Evolutionary conservation across 2,888 invertebrate genomes (phyloP), one percentile per base, ranked within the genome.

Genomic region (Helleia helle): DNA sequence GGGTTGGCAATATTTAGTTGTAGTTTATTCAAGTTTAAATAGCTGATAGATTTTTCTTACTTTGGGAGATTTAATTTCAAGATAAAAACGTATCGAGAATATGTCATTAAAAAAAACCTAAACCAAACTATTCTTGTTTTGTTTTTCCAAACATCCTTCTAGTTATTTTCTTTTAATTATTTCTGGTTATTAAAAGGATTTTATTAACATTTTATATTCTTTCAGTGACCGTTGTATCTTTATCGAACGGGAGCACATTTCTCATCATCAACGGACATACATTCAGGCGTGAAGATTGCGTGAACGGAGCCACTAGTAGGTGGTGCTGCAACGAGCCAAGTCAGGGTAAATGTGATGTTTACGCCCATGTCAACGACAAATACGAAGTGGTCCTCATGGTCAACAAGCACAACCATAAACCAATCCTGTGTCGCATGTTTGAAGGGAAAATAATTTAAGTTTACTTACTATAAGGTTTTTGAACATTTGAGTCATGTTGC

Each of bases 221-320:
- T 71, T 58, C 52, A 75, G 76, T 76, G 58, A 61, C 75, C 54
- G 71, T 75, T 44, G 63, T 77, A 14, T 67, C 71, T 7, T 47
- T 76, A 44, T 68, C 71, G n/a, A 61, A 64, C 45, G 75, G 74
- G 39, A 69, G 51, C 43, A 74, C 69, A 2, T 52, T 74, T 36
- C 65, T 77, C 7, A 66, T 75, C 44, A 68, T 77, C 38, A 73
- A 76, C 43, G 77, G 77, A 1, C 72, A 76, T 45, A 72, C 68
- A n/a, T 77, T 71, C 53, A 69, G 66, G 46, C 62, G 62, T 39
- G 67, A 69, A 38, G 52, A 58, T 7, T 57, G 58, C 40, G 58
- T 62, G 2, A 64, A 61, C 15, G 64, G 62, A 24, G 63, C 62
- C 0, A 62, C 73, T 1, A 56, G 48, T 27, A 59, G 64, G 50